phyloP scores from a whole-genome alignment of 2,888 invertebrate species.

The Halictus quadricinctus region DNA sequence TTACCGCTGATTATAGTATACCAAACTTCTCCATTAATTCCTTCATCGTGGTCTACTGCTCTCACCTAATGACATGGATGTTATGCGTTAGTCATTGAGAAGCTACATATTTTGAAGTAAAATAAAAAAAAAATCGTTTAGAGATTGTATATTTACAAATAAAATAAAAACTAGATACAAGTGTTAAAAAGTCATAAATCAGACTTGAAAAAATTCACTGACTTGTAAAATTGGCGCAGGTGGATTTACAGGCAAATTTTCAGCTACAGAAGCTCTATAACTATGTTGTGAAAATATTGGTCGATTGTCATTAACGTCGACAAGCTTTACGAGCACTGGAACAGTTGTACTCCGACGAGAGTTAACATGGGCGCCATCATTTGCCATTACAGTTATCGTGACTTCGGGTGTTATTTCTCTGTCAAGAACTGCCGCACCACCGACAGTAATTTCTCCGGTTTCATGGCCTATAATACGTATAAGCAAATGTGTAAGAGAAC shows the following conservation, averaged over 20 bases:
- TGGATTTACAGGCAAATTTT: conserved; percentile 91
- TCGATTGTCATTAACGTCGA: conserved; percentile 94
- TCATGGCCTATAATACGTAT: conserved; percentile 79
- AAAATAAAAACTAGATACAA: background rate
- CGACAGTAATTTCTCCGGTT: conserved; percentile 90
- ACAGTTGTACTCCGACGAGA: conserved; percentile 89
- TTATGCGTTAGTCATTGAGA: background rate
- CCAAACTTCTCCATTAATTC: conserved; percentile 89
- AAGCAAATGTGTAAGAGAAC: background rate
- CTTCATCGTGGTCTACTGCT: conserved; percentile 92
- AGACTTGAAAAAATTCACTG: conserved; percentile 4
- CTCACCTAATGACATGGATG: conserved; percentile 83
- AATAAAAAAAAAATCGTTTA: background rate
- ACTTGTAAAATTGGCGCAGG: conserved; percentile 91
- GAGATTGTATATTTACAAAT: background rate
- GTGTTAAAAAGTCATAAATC: background rate
- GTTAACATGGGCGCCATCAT: conserved; percentile 89
- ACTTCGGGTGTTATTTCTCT: conserved; percentile 89
- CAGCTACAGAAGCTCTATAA: conserved; percentile 92
- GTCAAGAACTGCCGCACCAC: conserved; percentile 89
- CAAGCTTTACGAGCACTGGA: conserved; percentile 89
- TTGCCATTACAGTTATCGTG: conserved; percentile 90
- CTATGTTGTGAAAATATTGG: conserved; percentile 91
- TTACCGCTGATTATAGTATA: conserved; percentile 89
- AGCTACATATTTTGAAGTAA: background rate